A percentile compares a stretch with the other conserved stretches of the same genome.
phyloP scores from a whole-genome alignment of 2,888 invertebrate species.

The Sicus ferrugineus region DNA sequence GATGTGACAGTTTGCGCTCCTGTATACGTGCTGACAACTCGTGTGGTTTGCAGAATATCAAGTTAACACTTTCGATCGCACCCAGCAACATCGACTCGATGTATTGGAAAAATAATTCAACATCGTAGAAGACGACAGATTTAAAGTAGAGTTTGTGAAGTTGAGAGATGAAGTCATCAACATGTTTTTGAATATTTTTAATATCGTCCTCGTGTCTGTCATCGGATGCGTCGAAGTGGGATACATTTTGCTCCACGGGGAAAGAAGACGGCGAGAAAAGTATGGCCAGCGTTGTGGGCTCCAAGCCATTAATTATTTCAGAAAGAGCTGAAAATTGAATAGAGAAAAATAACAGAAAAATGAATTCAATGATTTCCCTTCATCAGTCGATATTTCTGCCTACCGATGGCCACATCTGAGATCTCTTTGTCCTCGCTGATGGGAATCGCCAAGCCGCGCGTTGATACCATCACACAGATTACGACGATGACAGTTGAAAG shows the following conservation, averaged over 20 bases:
- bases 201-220: conserved; percentile 32
- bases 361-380: not conserved
- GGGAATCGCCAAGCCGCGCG: conserved; percentile 18
- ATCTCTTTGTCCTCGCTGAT: conserved; percentile 47
- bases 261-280: conserved; percentile 41
- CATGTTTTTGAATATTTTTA: conserved; percentile 43
- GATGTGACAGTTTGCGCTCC: conserved; percentile 54
- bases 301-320: conserved; percentile 58
- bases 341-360: not conserved
- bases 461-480: not conserved
- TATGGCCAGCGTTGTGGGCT: conserved; percentile 55
- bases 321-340: conserved; percentile 50
- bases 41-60: conserved; percentile 58
- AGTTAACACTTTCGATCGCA: conserved; percentile 60
- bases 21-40: conserved; percentile 52
- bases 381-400: not conserved
- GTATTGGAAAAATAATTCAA: conserved; percentile 56
- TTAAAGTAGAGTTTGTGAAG: conserved; percentile 56
- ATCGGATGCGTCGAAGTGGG: not conserved
- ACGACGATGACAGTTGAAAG: not conserved
- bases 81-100: conserved; percentile 56
- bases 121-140: conserved; percentile 58
- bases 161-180: conserved; percentile 58
- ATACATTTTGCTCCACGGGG: not conserved
- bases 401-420: conserved; percentile 55